Evolutionary conservation across 2,797 vertebrate species (phyloP), one percentile per base, ranked within the genome.

Genomic region (Merluccius polli): DNA sequence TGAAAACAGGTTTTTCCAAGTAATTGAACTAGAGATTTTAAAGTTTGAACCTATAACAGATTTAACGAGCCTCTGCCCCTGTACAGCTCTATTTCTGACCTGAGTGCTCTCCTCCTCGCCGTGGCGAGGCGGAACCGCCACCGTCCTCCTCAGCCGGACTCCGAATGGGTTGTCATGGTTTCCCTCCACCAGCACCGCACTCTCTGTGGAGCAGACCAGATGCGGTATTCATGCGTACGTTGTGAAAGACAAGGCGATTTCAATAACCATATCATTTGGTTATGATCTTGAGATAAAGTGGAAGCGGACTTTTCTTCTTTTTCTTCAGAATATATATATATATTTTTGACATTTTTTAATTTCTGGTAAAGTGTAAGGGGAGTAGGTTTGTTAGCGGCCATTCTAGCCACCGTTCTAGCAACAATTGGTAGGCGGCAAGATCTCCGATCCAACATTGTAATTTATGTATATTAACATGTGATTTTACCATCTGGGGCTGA

Each of bases 61-160:
- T 5, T 63, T 24, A n/a, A 3, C 4, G 21, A 21, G 21, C 8
- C 48, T 52, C 48, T 21, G 48, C 3, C 21, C 33, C 21, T 11
- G 6, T 2, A 15, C n/a, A 36, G 13, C 33, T 1, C 0, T 2
- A 0, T 18, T 63, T 2, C 12, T 73, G 9, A 84, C 87, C 90
- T 87, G 80, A 15, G 88, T 13, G 27, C 68, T 75, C 16, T 92
- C 92, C 71, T 91, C 94, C 78, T 95, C 94, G 75, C 89, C 90
- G 67, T 91, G 93, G 80, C 92, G 95, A 9, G 92, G 87, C 68
- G 94, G 89, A 74, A 90, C 89, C 74, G 90, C 91, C 0, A 93
- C 86, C 0, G 92, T 95, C 88, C 92, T 96, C 85, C 95, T 95
- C 81, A 97, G 89, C 69, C 84, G 92, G 29, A 97, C 87, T 52